A percentile compares a stretch with the other conserved stretches of the same genome.
Evolutionary conservation across 2,113 vertebrate species (phyloP).

Genomic region (Myrmophylax atrothorax): DNA sequence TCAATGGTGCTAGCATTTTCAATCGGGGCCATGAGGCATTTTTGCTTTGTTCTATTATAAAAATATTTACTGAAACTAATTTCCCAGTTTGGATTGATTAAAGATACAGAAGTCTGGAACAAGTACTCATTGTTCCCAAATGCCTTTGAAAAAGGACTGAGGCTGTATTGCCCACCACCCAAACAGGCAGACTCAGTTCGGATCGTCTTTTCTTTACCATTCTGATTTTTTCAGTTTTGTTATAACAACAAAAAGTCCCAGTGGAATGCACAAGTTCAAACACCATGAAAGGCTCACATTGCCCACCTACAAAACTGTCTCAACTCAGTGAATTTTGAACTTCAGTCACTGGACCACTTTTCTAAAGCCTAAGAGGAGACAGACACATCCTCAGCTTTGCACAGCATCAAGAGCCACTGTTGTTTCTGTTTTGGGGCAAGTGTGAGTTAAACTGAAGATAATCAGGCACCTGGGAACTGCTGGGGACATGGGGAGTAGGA

Average conservation of each 20-base stretch:
- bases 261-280: background rate
- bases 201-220: background rate
- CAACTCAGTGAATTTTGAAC: background rate
- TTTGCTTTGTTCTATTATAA: background rate
- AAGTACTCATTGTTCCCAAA: background rate
- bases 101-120: background rate
- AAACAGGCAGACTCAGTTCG: background rate
- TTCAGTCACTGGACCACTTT: background rate
- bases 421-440: background rate
- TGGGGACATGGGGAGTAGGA: background rate
- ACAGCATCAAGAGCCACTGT: background rate
- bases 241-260: background rate
- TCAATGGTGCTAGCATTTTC: background rate
- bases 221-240: background rate
- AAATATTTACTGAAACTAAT: background rate
- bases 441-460: background rate
- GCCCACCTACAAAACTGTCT: background rate
- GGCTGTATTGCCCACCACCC: background rate
- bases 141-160: background rate
- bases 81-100: background rate
- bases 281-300: background rate
- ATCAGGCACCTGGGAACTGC: background rate
- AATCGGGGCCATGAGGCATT: background rate
- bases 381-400: rapidly evolving
- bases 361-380: background rate